A percentile compares a stretch with the other conserved stretches of the same genome.
Evolutionary conservation across 2,113 vertebrate genomes (phyloP).

Genomic region (Chrysochloris asiatica): DNA sequence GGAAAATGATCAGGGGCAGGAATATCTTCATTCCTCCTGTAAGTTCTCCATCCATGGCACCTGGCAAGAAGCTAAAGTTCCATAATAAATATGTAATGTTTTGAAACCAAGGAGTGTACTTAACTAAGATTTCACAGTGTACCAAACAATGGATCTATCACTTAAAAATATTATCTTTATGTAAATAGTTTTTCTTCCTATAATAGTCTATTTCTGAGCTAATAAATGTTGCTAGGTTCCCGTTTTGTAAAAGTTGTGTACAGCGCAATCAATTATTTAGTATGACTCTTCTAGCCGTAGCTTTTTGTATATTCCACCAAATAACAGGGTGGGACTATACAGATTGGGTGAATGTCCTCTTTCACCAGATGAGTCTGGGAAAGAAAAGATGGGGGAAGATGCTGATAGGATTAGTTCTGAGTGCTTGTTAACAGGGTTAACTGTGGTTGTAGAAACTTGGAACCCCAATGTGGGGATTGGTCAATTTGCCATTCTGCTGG

Average conservation of each 20-base stretch:
- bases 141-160: not conserved
- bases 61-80: not conserved
- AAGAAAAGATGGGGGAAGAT: too few relatives aligned
- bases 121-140: not conserved
- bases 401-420: too few relatives aligned
- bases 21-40: not conserved
- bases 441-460: too few relatives aligned
- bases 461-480: too few relatives aligned
- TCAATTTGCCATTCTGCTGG: too few relatives aligned
- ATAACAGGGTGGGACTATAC: too few relatives aligned
- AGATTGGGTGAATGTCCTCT: too few relatives aligned
- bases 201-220: not conserved
- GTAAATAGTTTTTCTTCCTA: not conserved
- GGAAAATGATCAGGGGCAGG: rapidly evolving
- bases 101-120: not conserved
- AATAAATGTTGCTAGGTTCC: not conserved
- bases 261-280: too few relatives aligned
- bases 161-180: not conserved
- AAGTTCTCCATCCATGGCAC: not conserved
- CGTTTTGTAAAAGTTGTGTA: not conserved
- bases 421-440: too few relatives aligned
- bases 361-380: too few relatives aligned
- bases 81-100: not conserved
- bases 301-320: too few relatives aligned
- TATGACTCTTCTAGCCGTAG: too few relatives aligned